These are phyloP conservation scores for Diplodus sargus DNA, from an alignment of 2,797 vertebrate species.

Conservation along the genomic window DNA sequence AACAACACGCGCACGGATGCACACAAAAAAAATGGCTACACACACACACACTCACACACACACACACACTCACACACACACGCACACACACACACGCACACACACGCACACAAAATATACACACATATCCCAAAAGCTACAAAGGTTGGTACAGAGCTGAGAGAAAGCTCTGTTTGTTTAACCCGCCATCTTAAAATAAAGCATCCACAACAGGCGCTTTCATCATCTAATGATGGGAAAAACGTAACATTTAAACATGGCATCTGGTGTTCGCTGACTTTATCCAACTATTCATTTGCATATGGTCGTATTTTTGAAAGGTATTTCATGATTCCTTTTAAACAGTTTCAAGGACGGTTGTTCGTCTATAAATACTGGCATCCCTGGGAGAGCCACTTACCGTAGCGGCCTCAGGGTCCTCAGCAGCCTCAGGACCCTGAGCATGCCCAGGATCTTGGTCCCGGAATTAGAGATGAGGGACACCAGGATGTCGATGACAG, in stretches of 20 bases:
- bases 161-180: constrained; percentile 12
- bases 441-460: constrained; percentile 97
- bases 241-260: background rate
- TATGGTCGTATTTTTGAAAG: background rate
- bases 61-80: constrained; percentile 9
- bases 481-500: constrained; percentile 95
- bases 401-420: constrained; percentile 94
- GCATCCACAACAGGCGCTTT: background rate
- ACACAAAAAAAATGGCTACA: constrained; percentile 26
- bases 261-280: no score
- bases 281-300: background rate
- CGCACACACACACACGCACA: constrained; percentile 5
- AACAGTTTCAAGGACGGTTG: background rate
- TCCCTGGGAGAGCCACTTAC: constrained; percentile 71
- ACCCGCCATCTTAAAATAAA: constrained; percentile 6
- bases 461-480: constrained; percentile 94
- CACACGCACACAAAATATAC: constrained; percentile 10
- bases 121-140: constrained; percentile 14
- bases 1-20: constrained; percentile 32
- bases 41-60: constrained; percentile 11
- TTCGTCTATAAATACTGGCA: background rate
- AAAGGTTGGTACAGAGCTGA: constrained; percentile 22
- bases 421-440: constrained; percentile 93
- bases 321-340: background rate
- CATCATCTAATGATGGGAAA: background rate